Percentiles rank a stretch among this genome's conserved stretches.
phyloP scores from a whole-genome alignment of 2,888 invertebrate genomes.

The Tridacna gigas region DNA sequence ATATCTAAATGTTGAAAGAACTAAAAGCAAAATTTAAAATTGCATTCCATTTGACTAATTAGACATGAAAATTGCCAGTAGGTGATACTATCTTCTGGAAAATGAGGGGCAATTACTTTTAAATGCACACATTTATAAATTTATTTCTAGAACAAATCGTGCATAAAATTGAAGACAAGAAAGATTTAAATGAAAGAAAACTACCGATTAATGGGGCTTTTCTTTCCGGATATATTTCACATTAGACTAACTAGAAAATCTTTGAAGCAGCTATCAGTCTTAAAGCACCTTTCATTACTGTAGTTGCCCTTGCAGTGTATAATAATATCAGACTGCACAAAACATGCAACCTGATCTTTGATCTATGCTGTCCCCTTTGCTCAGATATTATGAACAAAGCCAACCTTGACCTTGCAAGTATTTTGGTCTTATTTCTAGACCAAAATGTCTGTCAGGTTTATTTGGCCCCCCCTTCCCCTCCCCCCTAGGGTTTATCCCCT shows the following conservation, averaged over 20 bases:
- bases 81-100: slow-evolving; percentile 6
- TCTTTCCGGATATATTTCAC: slow-evolving; percentile 5
- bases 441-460: no score
- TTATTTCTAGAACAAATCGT: slow-evolving; percentile 1
- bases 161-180: neutral
- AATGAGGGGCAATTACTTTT: slow-evolving; percentile 12
- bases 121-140: slow-evolving; percentile 1
- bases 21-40: neutral
- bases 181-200: slow-evolving; percentile 4
- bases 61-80: neutral
- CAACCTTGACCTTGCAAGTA: no score
- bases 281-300: no score
- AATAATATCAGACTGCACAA: no score
- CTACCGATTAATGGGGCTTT: slow-evolving; percentile 1
- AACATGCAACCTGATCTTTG: no score
- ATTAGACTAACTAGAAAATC: neutral
- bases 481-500: no score
- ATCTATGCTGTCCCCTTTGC: no score
- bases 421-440: no score
- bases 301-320: no score
- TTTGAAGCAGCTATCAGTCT: neutral
- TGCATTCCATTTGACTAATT: slow-evolving; percentile 8
- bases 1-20: no score
- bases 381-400: no score
- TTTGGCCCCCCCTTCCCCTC: no score